Percentiles rank a stretch among this genome's conserved stretches.
These are phyloP conservation scores for Corythornis leucogaster DNA, from an alignment of 2,797 vertebrate species.

Conservation along the genomic window DNA sequence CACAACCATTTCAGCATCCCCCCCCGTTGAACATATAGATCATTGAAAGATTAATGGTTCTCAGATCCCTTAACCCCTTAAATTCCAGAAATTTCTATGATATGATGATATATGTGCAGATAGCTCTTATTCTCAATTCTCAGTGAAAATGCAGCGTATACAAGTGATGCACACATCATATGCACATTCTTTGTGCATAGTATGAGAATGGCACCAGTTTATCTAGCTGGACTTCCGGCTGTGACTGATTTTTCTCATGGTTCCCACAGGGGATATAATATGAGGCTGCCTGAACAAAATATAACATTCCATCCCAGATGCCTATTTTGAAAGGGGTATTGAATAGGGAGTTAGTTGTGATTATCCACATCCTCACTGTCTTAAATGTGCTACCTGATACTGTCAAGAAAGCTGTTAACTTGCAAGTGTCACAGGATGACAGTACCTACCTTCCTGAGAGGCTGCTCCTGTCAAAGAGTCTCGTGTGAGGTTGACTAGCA, in stretches of 20 bases:
- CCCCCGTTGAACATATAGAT: not conserved
- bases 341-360: not conserved
- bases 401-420: not conserved
- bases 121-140: not conserved
- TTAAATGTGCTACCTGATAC: not conserved
- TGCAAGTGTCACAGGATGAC: not conserved
- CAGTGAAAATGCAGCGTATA: accelerated
- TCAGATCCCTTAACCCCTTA: not conserved
- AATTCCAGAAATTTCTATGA: not conserved
- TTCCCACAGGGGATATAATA: not conserved
- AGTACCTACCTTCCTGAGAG: not conserved
- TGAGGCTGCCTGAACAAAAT: not conserved
- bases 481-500: not conserved
- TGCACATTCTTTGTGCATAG: not conserved
- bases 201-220: not conserved
- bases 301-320: not conserved
- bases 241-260: not conserved
- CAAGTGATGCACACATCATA: accelerated
- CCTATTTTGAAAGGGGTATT: not conserved
- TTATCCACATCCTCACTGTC: not conserved
- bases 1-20: not conserved
- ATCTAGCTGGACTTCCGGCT: not conserved
- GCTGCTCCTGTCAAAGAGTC: not conserved
- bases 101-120: too few relatives aligned
- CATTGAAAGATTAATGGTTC: not conserved